Evolutionary conservation across 2,797 vertebrate genomes (phyloP).

Genomic region (Acrocephalus scirpaceus): DNA sequence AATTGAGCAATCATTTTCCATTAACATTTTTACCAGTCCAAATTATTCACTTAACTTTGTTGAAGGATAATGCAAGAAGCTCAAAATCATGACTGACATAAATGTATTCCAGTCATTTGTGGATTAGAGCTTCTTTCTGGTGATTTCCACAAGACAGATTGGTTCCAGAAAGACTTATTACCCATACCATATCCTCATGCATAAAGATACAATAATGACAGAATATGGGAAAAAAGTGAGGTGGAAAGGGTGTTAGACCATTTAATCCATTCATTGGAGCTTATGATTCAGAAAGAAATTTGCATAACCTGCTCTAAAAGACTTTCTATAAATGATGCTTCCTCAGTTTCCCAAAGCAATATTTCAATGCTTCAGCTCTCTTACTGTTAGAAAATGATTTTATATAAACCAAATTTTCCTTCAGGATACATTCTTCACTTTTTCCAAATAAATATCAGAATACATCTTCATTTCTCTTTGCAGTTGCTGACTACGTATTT

Average conservation of each 20-base stretch:
- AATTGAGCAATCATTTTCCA: background rate
- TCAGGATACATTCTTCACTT: background rate
- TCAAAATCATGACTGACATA: slow-evolving; percentile 53
- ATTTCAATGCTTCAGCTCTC: background rate
- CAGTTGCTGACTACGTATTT: background rate
- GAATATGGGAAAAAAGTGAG: background rate
- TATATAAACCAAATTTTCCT: background rate
- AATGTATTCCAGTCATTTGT: slow-evolving; percentile 36
- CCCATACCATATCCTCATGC: background rate
- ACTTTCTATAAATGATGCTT: background rate
- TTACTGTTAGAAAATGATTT: background rate
- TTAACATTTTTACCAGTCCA: slow-evolving; percentile 16
- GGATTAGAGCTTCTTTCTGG: background rate
- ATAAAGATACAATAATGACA: background rate
- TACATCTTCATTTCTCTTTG: background rate
- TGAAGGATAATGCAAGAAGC: slow-evolving; percentile 23
- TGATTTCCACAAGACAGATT: background rate
- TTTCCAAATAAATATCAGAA: background rate
- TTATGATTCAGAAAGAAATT: background rate
- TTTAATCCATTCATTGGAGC: background rate
- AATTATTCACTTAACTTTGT: slow-evolving; percentile 40
- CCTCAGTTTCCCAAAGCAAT: slow-evolving; percentile 31
- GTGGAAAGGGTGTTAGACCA: background rate
- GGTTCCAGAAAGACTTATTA: slow-evolving; percentile 9
- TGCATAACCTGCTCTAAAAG: background rate